phyloP scores from a whole-genome alignment of 1,140 invertebrate genomes.

The Heliconius eleuchia region DNA sequence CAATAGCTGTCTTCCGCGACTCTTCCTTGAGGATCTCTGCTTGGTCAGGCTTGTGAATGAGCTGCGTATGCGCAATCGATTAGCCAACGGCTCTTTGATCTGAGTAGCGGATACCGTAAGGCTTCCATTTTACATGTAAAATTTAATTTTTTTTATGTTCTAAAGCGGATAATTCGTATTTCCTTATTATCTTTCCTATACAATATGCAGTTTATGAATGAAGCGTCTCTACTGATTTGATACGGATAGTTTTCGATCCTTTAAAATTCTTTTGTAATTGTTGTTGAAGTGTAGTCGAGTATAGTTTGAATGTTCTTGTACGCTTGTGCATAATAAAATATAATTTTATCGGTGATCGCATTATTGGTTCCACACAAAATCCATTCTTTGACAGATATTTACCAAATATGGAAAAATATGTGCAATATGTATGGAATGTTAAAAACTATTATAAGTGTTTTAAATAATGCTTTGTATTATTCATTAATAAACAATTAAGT shows the following conservation, averaged over 20 bases:
- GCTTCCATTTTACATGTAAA: slow-evolving; percentile 42
- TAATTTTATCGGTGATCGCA: slow-evolving; percentile 24
- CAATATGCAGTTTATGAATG: slow-evolving; percentile 40
- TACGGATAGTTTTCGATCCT: slow-evolving; percentile 44
- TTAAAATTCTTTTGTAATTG: slow-evolving; percentile 37
- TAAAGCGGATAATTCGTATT: slow-evolving; percentile 57
- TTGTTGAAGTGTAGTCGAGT: slow-evolving; percentile 40
- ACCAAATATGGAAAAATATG: background rate
- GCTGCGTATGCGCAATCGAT: slow-evolving; percentile 50
- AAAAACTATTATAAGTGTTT: background rate
- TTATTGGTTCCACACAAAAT: slow-evolving; percentile 5
- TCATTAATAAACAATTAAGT: too few relatives aligned
- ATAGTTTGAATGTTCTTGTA: slow-evolving; percentile 33
- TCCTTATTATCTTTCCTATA: slow-evolving; percentile 58
- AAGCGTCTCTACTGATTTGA: slow-evolving; percentile 46
- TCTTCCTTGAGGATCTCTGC: slow-evolving; percentile 47
- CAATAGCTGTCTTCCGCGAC: slow-evolving; percentile 27
- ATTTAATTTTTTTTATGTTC: slow-evolving; percentile 39
- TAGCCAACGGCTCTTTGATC: slow-evolving; percentile 45
- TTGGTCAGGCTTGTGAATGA: slow-evolving; percentile 50
- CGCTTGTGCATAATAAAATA: slow-evolving; percentile 22
- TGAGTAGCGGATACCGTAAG: slow-evolving; percentile 50
- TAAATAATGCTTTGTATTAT: too few relatives aligned
- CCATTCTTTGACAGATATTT: background rate
- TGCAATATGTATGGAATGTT: background rate